Base-by-base conservation (phyloP, 2,797 vertebrate genomes). In the Hydrolagus colliei region DNA sequence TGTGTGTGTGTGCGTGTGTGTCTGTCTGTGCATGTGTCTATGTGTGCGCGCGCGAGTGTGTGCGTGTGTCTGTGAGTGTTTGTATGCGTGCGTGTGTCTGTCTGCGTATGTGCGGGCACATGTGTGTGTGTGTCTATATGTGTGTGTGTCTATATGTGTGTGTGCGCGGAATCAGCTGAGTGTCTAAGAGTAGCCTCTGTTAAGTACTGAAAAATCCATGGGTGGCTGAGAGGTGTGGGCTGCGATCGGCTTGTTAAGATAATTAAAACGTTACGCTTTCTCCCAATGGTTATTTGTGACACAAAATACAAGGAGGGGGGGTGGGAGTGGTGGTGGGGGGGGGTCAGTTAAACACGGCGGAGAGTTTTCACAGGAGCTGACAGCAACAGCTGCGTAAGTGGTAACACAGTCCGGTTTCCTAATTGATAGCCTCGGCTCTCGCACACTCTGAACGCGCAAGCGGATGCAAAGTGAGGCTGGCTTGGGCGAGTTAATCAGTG, bases 81-180 rank as follows among this genome's bases (percentile, higher is more conserved):
- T 18, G 65, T 71, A 32, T 84, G n/a, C 41, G 41, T 27, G 27
- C 1, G 27, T 27, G 27, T 27, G 27, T 27, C 27, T 27, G 27
- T 27, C 27, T 27, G 27, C 27, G 1, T 27, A 27, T 27, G 27
- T 27, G 27, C 27, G 27, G 27, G 27, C 27, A 27, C 27, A 27
- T 27, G 27, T 27, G 27, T 52, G 41, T 52, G 41, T 52, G 41
- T 27, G 27, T 27, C 27, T 27, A 27, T 27, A 27, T 27, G 27
- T 27, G 27, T 27, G 27, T 52, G 6, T 52, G 0, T 52, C 0
- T 84, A 18, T 71, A 35, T 68, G 7, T 41, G 65, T 71, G 65
- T 67, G n/a, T n/a, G 41, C 71, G 65, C 63, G 68, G 79, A 84
- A 68, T 41, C 79, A 84, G 65, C 32, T 84, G 79, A 27, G 63